Evolutionary conservation across 2,797 vertebrate species (phyloP).

Genomic region (Sebastes taczanowskii): DNA sequence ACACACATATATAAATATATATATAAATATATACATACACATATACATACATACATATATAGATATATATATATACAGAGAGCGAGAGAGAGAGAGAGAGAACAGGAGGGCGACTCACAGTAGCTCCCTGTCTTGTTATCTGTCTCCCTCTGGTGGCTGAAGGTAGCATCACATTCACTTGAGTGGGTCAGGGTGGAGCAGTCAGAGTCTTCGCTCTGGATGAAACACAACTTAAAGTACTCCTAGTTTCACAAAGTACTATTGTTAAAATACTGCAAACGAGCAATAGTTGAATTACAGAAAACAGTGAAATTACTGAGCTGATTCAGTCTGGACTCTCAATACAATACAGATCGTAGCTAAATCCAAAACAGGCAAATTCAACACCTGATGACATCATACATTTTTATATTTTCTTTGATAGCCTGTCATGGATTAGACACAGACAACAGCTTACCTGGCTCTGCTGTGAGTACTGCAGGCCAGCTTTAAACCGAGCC

Average conservation of each 20-base stretch:
- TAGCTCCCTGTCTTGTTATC: conserved; percentile 39
- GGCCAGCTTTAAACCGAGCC: conserved; percentile 91
- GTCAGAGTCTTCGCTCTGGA: conserved; percentile 78
- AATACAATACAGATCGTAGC: neutral
- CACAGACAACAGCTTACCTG: conserved; percentile 81
- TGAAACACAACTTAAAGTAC: conserved; percentile 80
- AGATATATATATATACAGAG: neutral
- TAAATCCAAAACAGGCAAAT: neutral
- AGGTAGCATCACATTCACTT: conserved; percentile 48
- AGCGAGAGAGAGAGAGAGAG: neutral
- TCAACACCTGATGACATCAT: neutral
- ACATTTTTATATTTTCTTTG: neutral
- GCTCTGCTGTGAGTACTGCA: conserved; percentile 86
- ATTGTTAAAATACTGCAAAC: conserved; percentile 55
- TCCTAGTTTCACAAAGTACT: conserved; percentile 71
- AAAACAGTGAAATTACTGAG: neutral
- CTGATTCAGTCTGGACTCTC: neutral
- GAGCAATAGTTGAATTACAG: neutral
- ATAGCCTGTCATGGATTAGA: neutral
- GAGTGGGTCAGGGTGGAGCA: conserved; percentile 67
- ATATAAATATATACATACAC: neutral
- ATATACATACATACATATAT: neutral
- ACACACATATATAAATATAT: too few species aligned
- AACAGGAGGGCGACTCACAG: conserved; percentile 38
- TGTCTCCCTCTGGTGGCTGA: conserved; percentile 73